Base-by-base conservation (phyloP, 2,888 invertebrate species). In the Baccha elongata region DNA sequence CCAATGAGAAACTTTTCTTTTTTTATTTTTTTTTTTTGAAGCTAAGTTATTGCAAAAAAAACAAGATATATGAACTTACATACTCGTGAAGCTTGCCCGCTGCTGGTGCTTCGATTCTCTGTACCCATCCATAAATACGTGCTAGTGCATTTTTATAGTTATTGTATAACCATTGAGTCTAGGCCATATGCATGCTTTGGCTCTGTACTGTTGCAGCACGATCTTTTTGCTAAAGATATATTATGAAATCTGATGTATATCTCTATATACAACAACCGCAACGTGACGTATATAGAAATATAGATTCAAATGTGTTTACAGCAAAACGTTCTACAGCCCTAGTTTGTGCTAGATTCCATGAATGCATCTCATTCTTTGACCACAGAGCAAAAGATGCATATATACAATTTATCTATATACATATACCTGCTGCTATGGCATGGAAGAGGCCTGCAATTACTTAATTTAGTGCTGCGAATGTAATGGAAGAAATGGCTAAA, bases 321-420 rank as follows among this genome's bases (percentile, higher is more conserved):
- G 32, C n/a, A 32, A 23, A 50, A 52, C 44, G 78, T 23, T 83
- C 83, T 48, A 83, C 72, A 83, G 83, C 83, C 78, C 83, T 78
- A 83, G 83, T 83, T 83, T 83, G 83, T 78, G 72, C 83, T 73
- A 83, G 83, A 83, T 83, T 83, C 83, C 83, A 83, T 83, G 83
- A 83, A 83, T 83, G 78, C 83, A 83, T 83, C 83, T 78, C 83
- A 83, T 83, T 83, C 83, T 83, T 83, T 83, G 78, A 68, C 78
- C 76, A 83, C 58, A 32, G 29, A 60, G 46, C 42, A 35, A n/a
- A 15, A 26, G 48, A 53, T 44, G 69, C 53, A 62, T 67, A 13
- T 58, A 48, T 44, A 37, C 5, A 29, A 23, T 6, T 8, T 21
- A 60, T 58, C 23, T 53, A 19, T 17, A 42, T 81, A 65, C 71